phyloP scores from a whole-genome alignment of 2,113 vertebrate genomes.

The Cephalophus harveyi region DNA sequence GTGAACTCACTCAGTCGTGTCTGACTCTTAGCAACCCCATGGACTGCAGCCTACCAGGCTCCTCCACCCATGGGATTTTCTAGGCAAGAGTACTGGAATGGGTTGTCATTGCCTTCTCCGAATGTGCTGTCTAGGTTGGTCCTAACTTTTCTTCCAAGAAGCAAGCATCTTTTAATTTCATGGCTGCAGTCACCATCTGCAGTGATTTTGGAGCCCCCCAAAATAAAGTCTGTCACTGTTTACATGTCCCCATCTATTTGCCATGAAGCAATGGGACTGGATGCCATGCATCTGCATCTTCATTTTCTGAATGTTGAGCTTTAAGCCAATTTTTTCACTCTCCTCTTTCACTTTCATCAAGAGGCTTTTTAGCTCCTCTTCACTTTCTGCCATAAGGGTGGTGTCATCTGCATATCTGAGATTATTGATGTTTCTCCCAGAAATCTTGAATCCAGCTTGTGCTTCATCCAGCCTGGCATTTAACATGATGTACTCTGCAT shows the following conservation, averaged over 20 bases:
- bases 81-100: too few species aligned
- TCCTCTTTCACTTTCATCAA: neutral
- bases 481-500: neutral
- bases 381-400: neutral
- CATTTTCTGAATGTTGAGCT: neutral
- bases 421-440: neutral
- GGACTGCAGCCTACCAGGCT: too few species aligned
- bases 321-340: neutral
- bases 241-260: neutral
- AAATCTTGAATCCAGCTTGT: neutral
- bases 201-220: neutral
- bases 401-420: neutral
- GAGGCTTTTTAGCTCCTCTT: neutral
- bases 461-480: neutral
- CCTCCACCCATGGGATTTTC: too few species aligned
- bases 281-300: neutral
- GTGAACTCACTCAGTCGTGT: too few species aligned
- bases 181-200: neutral
- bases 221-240: neutral
- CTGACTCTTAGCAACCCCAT: too few species aligned
- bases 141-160: neutral
- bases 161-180: neutral
- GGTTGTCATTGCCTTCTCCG: too few species aligned
- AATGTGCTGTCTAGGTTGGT: neutral
- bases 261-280: neutral